Evolutionary conservation across 2,113 vertebrate species (phyloP), one percentile per base, ranked within the genome.

Genomic region (Oncorhynchus kisutch): DNA sequence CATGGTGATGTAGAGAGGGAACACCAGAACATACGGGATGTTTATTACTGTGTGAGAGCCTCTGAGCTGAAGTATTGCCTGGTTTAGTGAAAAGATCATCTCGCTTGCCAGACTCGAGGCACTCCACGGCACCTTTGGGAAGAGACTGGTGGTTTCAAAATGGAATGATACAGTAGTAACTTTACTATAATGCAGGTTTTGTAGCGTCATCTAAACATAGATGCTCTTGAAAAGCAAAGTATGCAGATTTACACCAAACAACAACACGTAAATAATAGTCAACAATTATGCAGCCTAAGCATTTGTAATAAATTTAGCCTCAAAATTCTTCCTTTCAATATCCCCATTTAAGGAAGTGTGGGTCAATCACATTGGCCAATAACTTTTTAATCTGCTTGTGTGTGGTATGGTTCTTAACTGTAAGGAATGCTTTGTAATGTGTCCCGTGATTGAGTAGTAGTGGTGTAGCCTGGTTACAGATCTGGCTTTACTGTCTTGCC

Each of bases 341-440:
- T 57, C 16, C 54, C 18, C 9, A 11, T 45, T 57, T 20, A 57
- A n/a, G 6, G 11, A 25, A 64, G 62, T n/a, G 20, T 64, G 62
- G 39, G 39, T 11, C 39, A 60, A 20, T 25, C 22, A 2, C 22
- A 64, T 64, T n/a, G n/a, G 20, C 6, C 20, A 64, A 64, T 25
- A 11, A n/a, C 22, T 3, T 25, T 3, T 25, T 12, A 2, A 64
- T 81, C 31, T 80, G 68, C 70, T 76, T 80, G 72, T 76, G 73
- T 82, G 81, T 45, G 82, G 65, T 87, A 83, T 82, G 85, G 81
- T 86, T 87, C 89, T 86, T 86, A 89, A 91, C 81, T 80, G 74
- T 67, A 77, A 82, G 73, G 78, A 87, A 89, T 84, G 75, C 80
- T 79, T 71, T 76, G 77, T 82, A 57, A 7, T 57, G 54, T 57